phyloP scores from a whole-genome alignment of 1,140 invertebrate genomes.

The Drosophila virilis region DNA sequence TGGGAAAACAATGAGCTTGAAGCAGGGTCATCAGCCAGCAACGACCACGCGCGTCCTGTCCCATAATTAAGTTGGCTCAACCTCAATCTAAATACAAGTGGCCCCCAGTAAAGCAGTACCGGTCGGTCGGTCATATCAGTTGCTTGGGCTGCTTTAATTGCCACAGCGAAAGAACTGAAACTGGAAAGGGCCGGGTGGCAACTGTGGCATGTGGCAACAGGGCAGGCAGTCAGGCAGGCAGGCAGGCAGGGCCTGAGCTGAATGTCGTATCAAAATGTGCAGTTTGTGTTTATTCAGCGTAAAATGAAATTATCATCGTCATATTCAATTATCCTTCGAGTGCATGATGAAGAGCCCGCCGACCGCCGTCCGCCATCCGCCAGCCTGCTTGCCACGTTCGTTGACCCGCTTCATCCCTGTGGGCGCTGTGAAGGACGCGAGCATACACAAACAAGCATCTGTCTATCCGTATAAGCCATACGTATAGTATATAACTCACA shows the following conservation, averaged over 20 bases:
- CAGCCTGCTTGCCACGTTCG: constrained; percentile 22
- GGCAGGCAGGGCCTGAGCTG: background rate
- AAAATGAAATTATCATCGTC: constrained; percentile 77
- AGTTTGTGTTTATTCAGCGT: constrained; percentile 72
- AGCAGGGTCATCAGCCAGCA: constrained; percentile 34
- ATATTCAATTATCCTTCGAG: constrained; percentile 71
- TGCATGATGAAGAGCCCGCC: constrained; percentile 27
- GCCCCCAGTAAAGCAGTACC: background rate
- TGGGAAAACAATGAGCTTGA: constrained; percentile 18
- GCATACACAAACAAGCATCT: constrained; percentile 27
- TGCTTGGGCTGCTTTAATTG: constrained; percentile 62
- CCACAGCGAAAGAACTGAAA: constrained; percentile 31
- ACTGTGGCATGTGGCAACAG: background rate
- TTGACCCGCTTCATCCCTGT: constrained; percentile 48
- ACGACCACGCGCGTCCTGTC: constrained; percentile 36
- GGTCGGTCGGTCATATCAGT: constrained; percentile 40
- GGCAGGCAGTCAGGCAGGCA: no score
- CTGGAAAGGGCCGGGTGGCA: background rate
- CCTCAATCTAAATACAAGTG: constrained; percentile 20
- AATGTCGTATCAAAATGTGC: constrained; percentile 56
- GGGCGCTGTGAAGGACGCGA: constrained; percentile 44
- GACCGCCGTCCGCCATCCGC: background rate
- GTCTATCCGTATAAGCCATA: constrained; percentile 20
- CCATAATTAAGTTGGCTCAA: constrained; percentile 48
- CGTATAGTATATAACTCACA: constrained; percentile 22